Evolutionary conservation across 2,888 invertebrate species (phyloP), one percentile per base, ranked within the genome.

Genomic region (Sphinx pinastri): DNA sequence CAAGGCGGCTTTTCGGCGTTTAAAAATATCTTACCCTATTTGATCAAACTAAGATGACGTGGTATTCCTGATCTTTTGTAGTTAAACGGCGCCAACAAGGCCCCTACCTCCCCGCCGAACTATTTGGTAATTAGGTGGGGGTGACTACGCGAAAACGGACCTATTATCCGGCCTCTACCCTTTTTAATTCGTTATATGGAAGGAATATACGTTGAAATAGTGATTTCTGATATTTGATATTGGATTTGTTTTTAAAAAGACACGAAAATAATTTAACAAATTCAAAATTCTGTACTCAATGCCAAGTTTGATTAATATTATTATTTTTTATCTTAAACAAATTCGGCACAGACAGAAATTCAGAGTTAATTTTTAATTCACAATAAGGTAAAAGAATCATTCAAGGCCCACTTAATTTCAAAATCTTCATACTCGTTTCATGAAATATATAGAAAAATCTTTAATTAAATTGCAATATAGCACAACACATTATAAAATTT

Each of bases 71-170:
- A 38, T 38, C 38, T 38, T 38, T 38, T 57, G 57, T 57, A 38
- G 38, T 38, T 38, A 38, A 38, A 11, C 51, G 51, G 12, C 12
- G 14, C 14, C 25, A 57, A 57, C 19, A 13, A 57, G 47, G 19
- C 25, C 19, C 51, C 12, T 38, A 38, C 66, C 47, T 19, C 8
- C 52, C 19, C 51, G 16, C 8, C 10, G 11, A 71, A 71, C 71
- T 71, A 71, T 71, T 67, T 49, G 67, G 68, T 68, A 69, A 71
- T 71, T 71, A 68, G 71, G 31, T 11, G 58, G 19, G 10, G 68
- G 66, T 71, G 71, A 71, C 66, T 66, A 16, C 31, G 67, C 58
- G 45, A 45, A 71, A 71, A 71, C 19, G 14, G 19, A 1, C 49
- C n/a, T 16, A 49, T 63, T 49, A 19, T 63, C 49, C 11, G 11